phyloP scores from a whole-genome alignment of 2,888 invertebrate species.

The Hemicrepidius hirtus region DNA sequence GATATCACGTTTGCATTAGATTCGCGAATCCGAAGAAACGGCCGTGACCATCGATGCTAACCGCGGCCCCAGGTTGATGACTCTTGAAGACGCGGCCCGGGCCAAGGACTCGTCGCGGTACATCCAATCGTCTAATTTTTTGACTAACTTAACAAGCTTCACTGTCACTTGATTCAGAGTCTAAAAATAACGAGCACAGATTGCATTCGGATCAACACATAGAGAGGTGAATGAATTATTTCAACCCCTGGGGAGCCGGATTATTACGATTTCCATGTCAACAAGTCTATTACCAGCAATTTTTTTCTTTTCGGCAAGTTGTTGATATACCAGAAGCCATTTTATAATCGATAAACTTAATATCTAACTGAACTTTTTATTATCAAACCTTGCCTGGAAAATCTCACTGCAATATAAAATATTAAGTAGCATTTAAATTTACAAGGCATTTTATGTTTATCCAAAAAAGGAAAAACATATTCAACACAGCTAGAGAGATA shows the following conservation, averaged over 20 bases:
- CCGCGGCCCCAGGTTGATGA: constrained; percentile 47
- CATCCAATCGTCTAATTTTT: constrained; percentile 28
- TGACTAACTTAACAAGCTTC: constrained; percentile 14
- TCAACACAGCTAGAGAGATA: too few relatives aligned
- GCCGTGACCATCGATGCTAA: constrained; percentile 32
- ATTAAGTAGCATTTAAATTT: too few relatives aligned
- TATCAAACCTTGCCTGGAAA: too few relatives aligned
- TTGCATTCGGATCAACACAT: constrained; percentile 2
- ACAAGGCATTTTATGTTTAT: too few relatives aligned
- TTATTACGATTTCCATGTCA: background rate
- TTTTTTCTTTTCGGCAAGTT: too few relatives aligned
- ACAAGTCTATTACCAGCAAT: background rate
- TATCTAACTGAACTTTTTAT: too few relatives aligned
- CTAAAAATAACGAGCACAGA: constrained; percentile 20
- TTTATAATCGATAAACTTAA: too few relatives aligned
- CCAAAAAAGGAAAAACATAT: too few relatives aligned
- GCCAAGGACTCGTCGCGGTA: constrained; percentile 43
- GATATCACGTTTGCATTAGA: constrained; percentile 34
- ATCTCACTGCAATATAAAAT: too few relatives aligned
- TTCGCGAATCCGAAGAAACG: constrained; percentile 42
- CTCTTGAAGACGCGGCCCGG: constrained; percentile 42
- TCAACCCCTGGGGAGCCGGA: background rate
- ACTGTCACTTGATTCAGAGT: constrained; percentile 6
- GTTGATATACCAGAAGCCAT: too few relatives aligned
- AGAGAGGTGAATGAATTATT: background rate